A percentile compares a stretch with the other conserved stretches of the same genome.
Evolutionary conservation across 2,797 vertebrate genomes (phyloP).

Genomic region (Phataginus tricuspis): DNA sequence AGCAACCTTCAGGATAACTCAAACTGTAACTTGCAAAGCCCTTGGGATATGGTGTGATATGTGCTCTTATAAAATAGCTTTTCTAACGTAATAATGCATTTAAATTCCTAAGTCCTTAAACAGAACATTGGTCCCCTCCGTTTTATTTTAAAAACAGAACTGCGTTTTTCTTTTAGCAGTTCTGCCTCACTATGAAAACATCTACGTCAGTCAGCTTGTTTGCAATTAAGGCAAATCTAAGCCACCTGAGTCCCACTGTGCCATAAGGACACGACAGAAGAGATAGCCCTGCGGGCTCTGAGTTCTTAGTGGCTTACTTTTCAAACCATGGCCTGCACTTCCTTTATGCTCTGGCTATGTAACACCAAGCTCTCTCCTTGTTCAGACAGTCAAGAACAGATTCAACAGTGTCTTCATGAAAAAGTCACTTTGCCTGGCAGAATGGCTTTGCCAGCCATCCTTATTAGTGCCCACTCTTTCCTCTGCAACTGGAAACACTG

Average conservation of each 20-base stretch:
- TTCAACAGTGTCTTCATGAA: neutral
- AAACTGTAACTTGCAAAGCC: conserved; percentile 70
- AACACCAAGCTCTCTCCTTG: neutral
- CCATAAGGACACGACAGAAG: neutral
- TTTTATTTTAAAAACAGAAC: conserved; percentile 51
- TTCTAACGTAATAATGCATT: neutral
- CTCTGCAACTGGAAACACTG: conserved; percentile 10
- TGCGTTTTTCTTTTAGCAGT: neutral
- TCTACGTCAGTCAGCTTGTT: neutral
- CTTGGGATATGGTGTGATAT: neutral
- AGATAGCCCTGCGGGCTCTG: neutral
- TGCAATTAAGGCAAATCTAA: conserved; percentile 22
- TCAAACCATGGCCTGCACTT: neutral
- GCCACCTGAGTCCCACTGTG: neutral
- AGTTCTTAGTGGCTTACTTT: neutral
- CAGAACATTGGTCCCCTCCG: neutral
- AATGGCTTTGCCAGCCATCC: neutral
- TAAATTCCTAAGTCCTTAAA: neutral
- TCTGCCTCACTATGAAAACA: neutral
- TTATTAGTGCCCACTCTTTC: neutral
- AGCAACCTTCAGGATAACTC: conserved; percentile 79
- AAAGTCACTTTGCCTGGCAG: neutral
- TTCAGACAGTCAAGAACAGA: neutral
- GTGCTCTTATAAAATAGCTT: conserved; percentile 40
- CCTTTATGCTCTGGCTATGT: neutral